Evolutionary conservation across 2,888 invertebrate species (phyloP), one percentile per base, ranked within the genome.

Genomic region (Zonitis immaculata): DNA sequence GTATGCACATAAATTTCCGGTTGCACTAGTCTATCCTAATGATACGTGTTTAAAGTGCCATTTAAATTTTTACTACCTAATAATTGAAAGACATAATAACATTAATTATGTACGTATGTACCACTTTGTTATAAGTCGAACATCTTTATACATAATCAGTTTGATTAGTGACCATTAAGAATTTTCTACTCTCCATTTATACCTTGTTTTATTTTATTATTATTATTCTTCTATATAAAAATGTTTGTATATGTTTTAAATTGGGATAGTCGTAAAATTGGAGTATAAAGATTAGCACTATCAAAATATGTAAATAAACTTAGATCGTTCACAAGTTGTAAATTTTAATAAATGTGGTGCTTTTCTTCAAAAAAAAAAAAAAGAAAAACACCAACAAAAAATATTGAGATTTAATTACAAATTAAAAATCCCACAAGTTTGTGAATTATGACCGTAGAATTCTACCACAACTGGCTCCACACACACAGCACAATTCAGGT

Each of bases 101-200:
- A 55, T 55, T 55, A 55, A 55, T 54, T 54, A 54, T 44, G 27
- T 50, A 54, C 49, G 55, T 55, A 54, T 55, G 55, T 55, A 55
- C 48, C 51, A 51, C 48, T 55, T 39, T 16, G 51, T 42, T 54
- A 54, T 44, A 50, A 50, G 50, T 28, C 30, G 47, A 50, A 51
- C 51, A 48, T 51, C 35, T 43, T 47, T 51, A 49, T 27, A 48
- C 44, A 48, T 48, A 55, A 55, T 55, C 55, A 42, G 48, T 50
- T 55, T 55, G 51, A 51, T 51, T 51, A 42, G 55, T 55, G 50
- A 54, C 50, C 51, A 35, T 35, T 35, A 35, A 18, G 35, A 18
- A 18, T 16, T 35, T 9, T 16, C 18, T 14, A 9, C 14, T 16
- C 18, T n/a, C 12, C 4, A 4, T 6, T 12, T 14, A 2, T 7